phyloP scores from a whole-genome alignment of 2,888 invertebrate species.

The Pantelozetes paolii region DNA sequence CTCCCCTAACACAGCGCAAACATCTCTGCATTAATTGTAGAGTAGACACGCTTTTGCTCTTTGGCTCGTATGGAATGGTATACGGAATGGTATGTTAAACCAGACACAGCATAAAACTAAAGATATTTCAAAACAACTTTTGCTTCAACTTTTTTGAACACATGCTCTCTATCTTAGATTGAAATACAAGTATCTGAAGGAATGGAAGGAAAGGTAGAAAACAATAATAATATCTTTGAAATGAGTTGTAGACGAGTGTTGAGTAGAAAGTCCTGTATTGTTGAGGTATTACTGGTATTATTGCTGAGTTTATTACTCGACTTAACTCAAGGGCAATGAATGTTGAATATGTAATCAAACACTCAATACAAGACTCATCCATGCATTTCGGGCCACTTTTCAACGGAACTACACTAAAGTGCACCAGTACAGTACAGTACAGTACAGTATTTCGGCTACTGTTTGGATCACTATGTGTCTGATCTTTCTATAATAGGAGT shows the following conservation, averaged over 20 bases:
- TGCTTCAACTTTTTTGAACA: conserved; percentile 20
- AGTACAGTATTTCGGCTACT: background rate
- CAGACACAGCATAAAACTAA: background rate
- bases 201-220: background rate
- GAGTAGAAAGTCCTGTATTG: conserved; percentile 14
- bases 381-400: conserved; percentile 30
- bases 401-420: conserved; percentile 25
- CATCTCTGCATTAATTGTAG: background rate
- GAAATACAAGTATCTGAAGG: background rate
- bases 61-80: background rate
- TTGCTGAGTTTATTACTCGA: conserved; percentile 14
- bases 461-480: background rate
- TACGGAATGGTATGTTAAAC: background rate
- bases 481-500: background rate
- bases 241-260: background rate
- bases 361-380: conserved; percentile 15
- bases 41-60: conserved; percentile 3
- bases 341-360: conserved; percentile 3
- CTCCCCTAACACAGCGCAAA: background rate
- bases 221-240: conserved; percentile 10
- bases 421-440: background rate
- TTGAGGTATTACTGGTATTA: too few species aligned
- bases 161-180: conserved; percentile 14
- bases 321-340: conserved; percentile 34
- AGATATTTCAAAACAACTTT: conserved; percentile 25